Percentiles rank a stretch among this genome's conserved stretches.
Conservation (phyloP, 1,140 invertebrate genomes). For the Druon quercuslanigerum region DNA sequence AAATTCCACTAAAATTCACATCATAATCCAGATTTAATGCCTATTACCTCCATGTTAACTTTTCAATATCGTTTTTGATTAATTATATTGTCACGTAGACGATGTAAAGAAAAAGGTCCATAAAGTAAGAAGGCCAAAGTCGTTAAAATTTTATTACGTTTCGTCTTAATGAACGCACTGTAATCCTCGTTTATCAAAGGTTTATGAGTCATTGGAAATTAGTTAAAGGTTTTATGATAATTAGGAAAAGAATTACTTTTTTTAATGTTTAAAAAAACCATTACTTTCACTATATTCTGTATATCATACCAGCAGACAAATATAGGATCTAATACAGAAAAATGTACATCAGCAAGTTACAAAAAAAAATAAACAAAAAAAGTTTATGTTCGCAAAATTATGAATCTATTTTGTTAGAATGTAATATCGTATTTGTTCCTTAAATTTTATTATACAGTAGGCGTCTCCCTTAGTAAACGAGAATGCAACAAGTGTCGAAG, state of each 20-base stretch:
- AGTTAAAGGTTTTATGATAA: constrained; percentile 5
- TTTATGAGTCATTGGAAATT: neutral
- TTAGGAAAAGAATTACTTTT: neutral
- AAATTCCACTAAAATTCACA: too few relatives aligned
- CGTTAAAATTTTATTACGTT: constrained; percentile 17
- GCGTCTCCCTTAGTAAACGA: constrained; percentile 14
- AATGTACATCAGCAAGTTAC: too few relatives aligned
- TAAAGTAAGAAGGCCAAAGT: constrained; percentile 6
- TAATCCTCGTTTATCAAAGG: neutral
- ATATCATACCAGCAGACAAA: too few relatives aligned
- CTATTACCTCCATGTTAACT: too few relatives aligned
- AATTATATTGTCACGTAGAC: neutral
- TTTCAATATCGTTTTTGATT: neutral
- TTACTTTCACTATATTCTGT: too few relatives aligned
- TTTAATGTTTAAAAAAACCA: too few relatives aligned
- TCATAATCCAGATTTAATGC: too few relatives aligned
- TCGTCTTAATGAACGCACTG: neutral
- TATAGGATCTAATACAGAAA: too few relatives aligned
- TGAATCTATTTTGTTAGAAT: neutral
- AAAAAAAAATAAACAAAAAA: too few relatives aligned
- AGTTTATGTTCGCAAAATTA: too few relatives aligned
- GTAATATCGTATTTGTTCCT: neutral
- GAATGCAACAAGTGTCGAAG: constrained; percentile 27
- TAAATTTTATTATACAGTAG: neutral
- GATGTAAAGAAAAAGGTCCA: neutral